Evolutionary conservation across 1,140 invertebrate species (phyloP).

Genomic region (Portunus trituberculatus): DNA sequence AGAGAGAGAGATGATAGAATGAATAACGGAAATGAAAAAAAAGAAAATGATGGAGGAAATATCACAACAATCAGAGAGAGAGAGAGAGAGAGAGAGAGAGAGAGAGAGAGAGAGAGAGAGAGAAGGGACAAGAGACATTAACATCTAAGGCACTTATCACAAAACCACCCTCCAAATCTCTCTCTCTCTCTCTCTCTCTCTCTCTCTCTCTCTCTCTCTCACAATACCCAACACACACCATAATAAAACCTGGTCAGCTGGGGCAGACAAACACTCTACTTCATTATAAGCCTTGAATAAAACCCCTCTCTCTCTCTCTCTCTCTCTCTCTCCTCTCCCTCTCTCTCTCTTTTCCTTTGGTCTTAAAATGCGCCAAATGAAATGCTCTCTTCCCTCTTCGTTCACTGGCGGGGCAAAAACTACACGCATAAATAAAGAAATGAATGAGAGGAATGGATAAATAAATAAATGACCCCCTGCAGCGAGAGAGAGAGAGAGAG

Average conservation of each 20-base stretch:
- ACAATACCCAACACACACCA: too few species aligned
- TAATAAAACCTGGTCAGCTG: background rate
- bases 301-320: background rate
- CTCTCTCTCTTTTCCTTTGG: background rate
- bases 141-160: background rate
- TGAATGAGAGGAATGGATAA: slow-evolving; percentile 10
- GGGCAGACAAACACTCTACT: background rate
- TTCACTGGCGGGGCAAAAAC: background rate
- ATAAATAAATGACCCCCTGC: background rate
- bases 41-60: too few species aligned
- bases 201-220: too few species aligned
- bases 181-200: too few species aligned
- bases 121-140: background rate
- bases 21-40: too few species aligned
- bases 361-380: background rate
- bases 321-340: background rate
- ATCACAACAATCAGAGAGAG: too few species aligned
- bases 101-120: slow-evolving; percentile 17
- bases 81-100: slow-evolving; percentile 28
- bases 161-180: too few species aligned
- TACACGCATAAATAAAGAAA: background rate
- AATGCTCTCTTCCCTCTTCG: background rate
- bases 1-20: background rate
- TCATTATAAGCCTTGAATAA: background rate
- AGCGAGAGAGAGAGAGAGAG: too few species aligned